Evolutionary conservation across 2,888 invertebrate species (phyloP), one percentile per base, ranked within the genome.

Genomic region (Lissocephala sabroskyi): DNA sequence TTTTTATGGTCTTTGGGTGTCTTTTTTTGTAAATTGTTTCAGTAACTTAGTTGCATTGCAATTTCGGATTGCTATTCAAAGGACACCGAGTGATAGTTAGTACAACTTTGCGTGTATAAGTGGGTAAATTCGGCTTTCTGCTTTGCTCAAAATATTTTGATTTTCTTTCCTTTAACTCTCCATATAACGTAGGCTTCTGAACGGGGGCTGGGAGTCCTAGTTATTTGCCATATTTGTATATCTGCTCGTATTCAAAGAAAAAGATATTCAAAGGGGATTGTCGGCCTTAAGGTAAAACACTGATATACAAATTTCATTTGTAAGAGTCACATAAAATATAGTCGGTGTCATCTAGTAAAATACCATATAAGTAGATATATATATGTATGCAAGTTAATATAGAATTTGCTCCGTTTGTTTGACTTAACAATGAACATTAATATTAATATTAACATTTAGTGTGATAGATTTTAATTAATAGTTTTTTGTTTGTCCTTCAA

Each of bases 81-180:
- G 77, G 77, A 71, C 77, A 77, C 77, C 77, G 43, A 74, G 77
- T 74, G 70, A 74, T 48, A 66, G 50, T 54, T 61, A n/a, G n/a
- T n/a, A n/a, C n/a, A n/a, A n/a, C n/a, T 4, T 62, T 76, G 74
- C 46, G 56, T 70, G 57, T 70, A 60, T 51, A 73, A 52, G 52
- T 43, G 56, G 62, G n/a, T 70, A 71, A 75, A 75, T 73, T 73
- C 73, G 78, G n/a, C 73, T 59, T 65, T 61, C 52, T 43, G 52
- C 41, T n/a, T n/a, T n/a, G n/a, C n/a, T n/a, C n/a, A n/a, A n/a
- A n/a, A n/a, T 51, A 43, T 43, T 48, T 32, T 50, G 19, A 39
- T 32, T 36, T 45, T 37, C 35, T 39, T 17, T 32, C 40, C 18
- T 40, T 43, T 49, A 23, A 37, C 45, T 45, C 48, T 49, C 41